Evolutionary conservation across 2,113 vertebrate species (phyloP).

Genomic region (Nyctereutes procyonoides): DNA sequence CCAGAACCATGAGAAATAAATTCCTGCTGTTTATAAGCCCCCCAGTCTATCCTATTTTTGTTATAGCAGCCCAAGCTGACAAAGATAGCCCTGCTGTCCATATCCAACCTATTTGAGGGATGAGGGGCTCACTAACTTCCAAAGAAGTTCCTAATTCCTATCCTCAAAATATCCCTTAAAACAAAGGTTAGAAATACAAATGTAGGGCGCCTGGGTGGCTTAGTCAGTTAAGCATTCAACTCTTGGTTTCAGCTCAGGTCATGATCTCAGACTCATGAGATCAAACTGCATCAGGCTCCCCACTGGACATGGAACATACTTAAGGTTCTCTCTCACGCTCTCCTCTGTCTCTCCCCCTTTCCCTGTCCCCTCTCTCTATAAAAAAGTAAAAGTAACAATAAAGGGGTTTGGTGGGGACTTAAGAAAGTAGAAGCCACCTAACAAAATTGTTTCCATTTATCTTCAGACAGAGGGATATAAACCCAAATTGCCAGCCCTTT

Average conservation of each 20-base stretch:
- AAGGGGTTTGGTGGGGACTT: background rate
- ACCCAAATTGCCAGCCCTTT: background rate
- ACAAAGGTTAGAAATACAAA: background rate
- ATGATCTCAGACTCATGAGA: background rate
- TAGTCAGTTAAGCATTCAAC: background rate
- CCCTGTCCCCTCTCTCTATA: background rate
- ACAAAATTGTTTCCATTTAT: background rate
- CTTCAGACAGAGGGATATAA: no score
- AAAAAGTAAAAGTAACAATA: background rate
- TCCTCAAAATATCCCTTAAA: background rate
- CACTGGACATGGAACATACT: background rate
- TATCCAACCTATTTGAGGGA: background rate
- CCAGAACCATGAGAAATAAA: background rate
- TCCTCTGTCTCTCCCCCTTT: background rate
- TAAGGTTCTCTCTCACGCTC: background rate
- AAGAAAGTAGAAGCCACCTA: background rate
- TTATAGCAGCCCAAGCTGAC: background rate
- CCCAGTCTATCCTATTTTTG: background rate
- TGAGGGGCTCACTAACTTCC: background rate
- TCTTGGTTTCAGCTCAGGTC: background rate
- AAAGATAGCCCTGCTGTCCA: background rate
- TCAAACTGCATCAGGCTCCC: rapidly evolving
- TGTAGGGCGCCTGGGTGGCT: background rate
- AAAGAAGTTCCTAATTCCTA: background rate
- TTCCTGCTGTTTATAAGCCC: background rate